phyloP scores from a whole-genome alignment of 2,888 invertebrate genomes.

The Timema cristinae region DNA sequence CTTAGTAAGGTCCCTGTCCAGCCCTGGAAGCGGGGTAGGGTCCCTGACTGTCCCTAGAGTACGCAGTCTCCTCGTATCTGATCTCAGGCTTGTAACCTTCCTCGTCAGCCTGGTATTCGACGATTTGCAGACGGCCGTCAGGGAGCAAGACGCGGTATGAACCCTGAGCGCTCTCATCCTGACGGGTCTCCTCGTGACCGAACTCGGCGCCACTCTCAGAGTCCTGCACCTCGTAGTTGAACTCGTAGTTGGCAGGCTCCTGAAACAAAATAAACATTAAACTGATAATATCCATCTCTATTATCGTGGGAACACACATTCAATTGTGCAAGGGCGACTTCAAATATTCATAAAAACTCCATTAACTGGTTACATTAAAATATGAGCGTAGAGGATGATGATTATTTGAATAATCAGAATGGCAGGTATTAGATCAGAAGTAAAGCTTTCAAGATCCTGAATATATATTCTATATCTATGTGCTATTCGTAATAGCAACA shows the following conservation, averaged over 20 bases:
- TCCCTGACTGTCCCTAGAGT: background rate
- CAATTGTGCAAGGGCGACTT: no score
- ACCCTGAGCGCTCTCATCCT: constrained; percentile 44
- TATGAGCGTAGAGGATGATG: no score
- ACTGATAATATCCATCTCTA: no score
- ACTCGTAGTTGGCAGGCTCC: constrained; percentile 42
- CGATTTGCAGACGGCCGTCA: constrained; percentile 52
- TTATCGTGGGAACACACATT: no score
- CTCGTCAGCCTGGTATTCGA: constrained; percentile 65
- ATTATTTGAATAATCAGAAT: no score
- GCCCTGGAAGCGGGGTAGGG: constrained; percentile 13
- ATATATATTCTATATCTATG: no score
- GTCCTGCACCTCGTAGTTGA: constrained; percentile 44
- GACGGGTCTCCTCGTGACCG: constrained; percentile 45
- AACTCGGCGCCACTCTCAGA: constrained; percentile 43
- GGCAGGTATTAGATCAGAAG: no score
- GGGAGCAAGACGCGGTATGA: constrained; percentile 45
- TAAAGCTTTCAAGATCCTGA: no score
- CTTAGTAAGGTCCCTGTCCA: background rate
- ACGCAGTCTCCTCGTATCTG: constrained; percentile 51
- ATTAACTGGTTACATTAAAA: no score
- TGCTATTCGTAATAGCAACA: no score
- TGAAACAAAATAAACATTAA: constrained; percentile 23
- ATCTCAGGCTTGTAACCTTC: constrained; percentile 64
- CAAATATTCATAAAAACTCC: no score